Conservation (phyloP, 2,888 invertebrate genomes). For the Lypha dubia region DNA sequence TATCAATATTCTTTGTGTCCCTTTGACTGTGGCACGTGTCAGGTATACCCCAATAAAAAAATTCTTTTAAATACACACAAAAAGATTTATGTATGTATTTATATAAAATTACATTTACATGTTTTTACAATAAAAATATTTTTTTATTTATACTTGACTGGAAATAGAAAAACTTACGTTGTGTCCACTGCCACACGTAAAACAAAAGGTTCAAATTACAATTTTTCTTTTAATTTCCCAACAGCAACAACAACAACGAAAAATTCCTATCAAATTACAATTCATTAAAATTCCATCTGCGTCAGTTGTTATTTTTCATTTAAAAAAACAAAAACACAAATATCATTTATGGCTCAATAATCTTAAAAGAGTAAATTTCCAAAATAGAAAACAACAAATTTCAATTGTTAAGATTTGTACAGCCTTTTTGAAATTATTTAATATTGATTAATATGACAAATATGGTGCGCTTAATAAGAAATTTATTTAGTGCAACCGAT, state of each 20-base stretch:
- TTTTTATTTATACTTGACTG: too few species aligned
- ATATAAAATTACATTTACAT: too few species aligned
- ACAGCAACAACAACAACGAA: too few species aligned
- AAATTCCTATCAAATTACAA: background rate
- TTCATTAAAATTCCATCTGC: slow-evolving; percentile 18
- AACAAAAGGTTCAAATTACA: background rate
- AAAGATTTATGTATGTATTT: too few species aligned
- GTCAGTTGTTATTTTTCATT: background rate
- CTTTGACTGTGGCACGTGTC: too few species aligned
- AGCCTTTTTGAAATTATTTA: background rate
- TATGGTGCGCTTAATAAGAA: background rate
- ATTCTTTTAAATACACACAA: too few species aligned
- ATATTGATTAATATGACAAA: background rate
- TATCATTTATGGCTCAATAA: slow-evolving; percentile 16
- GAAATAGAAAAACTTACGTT: too few species aligned
- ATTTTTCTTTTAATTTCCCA: background rate
- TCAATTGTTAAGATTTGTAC: background rate
- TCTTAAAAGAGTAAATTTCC: background rate
- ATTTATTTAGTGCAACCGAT: background rate
- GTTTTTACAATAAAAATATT: too few species aligned
- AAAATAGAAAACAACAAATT: background rate
- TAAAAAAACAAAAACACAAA: background rate
- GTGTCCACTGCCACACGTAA: background rate
- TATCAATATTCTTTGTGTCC: too few species aligned
- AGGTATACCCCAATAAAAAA: too few species aligned